These are phyloP conservation scores for Ylistrum balloti DNA, from an alignment of 1,140 invertebrate genomes.

Conservation along the genomic window DNA sequence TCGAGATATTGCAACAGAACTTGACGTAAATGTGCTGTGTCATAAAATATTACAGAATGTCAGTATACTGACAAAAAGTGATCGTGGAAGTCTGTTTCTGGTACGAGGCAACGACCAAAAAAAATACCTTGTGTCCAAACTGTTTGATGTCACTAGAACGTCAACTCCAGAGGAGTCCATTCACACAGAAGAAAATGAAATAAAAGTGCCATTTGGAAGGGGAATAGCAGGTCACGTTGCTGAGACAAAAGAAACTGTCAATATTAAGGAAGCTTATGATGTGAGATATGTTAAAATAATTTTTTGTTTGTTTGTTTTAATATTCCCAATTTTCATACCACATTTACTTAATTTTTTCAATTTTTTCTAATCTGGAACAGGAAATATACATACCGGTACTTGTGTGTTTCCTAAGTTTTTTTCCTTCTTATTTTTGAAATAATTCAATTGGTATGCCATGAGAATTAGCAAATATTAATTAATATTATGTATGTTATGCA, in stretches of 20 bases:
- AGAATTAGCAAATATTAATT: too few relatives aligned
- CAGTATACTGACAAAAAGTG: conserved; percentile 94
- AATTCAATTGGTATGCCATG: too few relatives aligned
- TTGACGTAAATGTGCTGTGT: conserved; percentile 95
- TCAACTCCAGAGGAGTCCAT: conserved; percentile 89
- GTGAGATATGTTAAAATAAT: too few relatives aligned
- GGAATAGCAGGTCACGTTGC: conserved; percentile 97
- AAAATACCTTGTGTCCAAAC: conserved; percentile 92
- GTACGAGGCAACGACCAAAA: conserved; percentile 87
- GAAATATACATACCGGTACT: too few relatives aligned
- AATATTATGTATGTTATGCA: conserved; percentile 57
- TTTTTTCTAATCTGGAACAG: too few relatives aligned
- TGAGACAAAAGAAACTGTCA: conserved; percentile 94
- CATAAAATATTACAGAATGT: conserved; percentile 99
- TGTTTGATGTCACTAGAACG: conserved; percentile 91
- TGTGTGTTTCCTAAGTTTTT: too few relatives aligned
- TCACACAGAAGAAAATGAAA: conserved; percentile 80
- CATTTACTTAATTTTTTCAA: too few relatives aligned
- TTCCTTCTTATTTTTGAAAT: too few relatives aligned
- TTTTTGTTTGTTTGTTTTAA: too few relatives aligned
- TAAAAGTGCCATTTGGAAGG: conserved; percentile 86
- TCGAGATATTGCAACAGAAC: conserved; percentile 97
- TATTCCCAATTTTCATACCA: too few relatives aligned
- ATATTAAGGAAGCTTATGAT: conserved; percentile 97
- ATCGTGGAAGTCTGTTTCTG: conserved; percentile 96